Evolutionary conservation across 2,113 vertebrate genomes (phyloP).

Genomic region (Atlantisia rogersi): DNA sequence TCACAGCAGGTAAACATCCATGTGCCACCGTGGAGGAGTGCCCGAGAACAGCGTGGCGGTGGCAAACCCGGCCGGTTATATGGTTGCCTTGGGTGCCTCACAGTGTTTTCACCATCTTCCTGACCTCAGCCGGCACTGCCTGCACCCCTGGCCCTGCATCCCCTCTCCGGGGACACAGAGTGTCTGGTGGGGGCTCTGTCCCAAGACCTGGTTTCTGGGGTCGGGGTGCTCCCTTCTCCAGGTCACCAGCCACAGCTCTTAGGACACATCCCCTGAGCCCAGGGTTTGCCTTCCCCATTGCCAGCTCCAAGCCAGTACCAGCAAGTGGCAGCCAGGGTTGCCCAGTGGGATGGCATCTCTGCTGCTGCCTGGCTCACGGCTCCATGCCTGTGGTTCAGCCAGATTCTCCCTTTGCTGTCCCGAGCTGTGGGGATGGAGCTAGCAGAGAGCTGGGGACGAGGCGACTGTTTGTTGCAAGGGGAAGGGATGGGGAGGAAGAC

Average conservation of each 20-base stretch:
- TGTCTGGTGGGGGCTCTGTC: rapidly evolving
- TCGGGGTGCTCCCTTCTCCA: background rate
- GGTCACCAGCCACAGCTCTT: too few relatives aligned
- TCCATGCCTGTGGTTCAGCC: background rate
- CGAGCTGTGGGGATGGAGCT: background rate
- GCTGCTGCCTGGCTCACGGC: background rate
- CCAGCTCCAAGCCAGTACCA: background rate
- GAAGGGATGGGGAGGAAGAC: background rate
- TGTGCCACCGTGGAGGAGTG: too few relatives aligned
- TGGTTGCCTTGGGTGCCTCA: background rate
- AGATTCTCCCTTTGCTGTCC: rapidly evolving
- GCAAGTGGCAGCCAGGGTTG: background rate
- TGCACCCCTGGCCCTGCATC: background rate
- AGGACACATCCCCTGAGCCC: rapidly evolving
- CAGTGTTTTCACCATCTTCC: constrained; percentile 1
- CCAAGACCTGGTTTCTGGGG: rapidly evolving
- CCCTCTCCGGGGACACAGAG: background rate
- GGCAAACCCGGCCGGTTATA: background rate
- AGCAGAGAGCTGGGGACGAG: background rate
- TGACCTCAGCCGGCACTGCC: background rate
- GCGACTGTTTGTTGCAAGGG: too few relatives aligned
- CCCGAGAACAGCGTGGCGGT: too few relatives aligned
- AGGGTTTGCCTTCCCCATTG: background rate
- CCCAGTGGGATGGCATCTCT: too few relatives aligned
- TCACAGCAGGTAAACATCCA: background rate